Base-by-base conservation (phyloP, 2,797 vertebrate genomes). In the Myioborus melanocephalus region DNA sequence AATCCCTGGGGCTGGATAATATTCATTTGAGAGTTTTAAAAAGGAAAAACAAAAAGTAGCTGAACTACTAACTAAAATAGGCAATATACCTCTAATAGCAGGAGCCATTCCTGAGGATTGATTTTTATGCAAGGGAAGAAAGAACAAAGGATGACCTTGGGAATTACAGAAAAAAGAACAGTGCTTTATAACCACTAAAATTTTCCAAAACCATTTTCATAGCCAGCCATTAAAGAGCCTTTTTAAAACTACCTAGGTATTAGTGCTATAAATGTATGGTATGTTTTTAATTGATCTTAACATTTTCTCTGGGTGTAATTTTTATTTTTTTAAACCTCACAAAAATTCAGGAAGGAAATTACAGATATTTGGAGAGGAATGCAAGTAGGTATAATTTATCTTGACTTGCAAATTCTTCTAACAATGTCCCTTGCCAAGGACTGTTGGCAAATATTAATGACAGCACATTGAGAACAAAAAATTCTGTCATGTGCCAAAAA, bases 71-170 rank as follows among this genome's bases (percentile, higher is more conserved):
- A 63, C 79, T 95, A 83, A 93, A 95, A 91, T 72, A 88, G 41
- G 39, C 79, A 93, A 78, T 90, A 66, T 70, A 81, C 50, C 47
- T 87, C 61, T 95, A 96, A 91, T 88, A 94, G 80, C 71, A 87
- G 34, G 8, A 92, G 27, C 41, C 23, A 79, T 94, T 95, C 76
- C 63, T 14, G 16, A 83, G 57, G 87, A 94, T 20, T 83, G 72
- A 89, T 94, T 95, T 94, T 89, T 92, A 83, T 91, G 46, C 49
- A 85, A 95, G 90, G 71, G 90, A 88, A 91, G 89, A 90, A 95
- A 81, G 93, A 96, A 86, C 88, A 96, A 95, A 94, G 50, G 23
- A 85, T 94, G 89, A 95, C 92, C 93, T 97, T 95, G 93, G 82
- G 76, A 90, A 94, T 82, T 81, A 87, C 3, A 77, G 89, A 89